Base-by-base conservation (phyloP, 2,113 vertebrate genomes). In the Scomber colias region DNA sequence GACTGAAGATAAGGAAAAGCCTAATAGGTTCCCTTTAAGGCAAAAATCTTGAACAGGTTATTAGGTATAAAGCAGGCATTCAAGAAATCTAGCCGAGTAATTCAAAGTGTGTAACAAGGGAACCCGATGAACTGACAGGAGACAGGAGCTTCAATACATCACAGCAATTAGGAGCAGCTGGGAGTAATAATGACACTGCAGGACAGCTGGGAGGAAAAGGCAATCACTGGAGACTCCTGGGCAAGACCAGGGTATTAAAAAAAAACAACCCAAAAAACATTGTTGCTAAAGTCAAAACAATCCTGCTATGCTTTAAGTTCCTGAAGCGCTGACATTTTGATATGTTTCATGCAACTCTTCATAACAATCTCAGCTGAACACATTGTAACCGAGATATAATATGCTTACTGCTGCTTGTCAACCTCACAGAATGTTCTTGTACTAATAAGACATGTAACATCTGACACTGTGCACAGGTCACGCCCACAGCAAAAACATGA, bases 371-470 rank as follows among this genome's bases (percentile, higher is more conserved):
- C 3, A 1, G 40, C 21, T 31, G 19, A 16, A 68, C 15, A 63
- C 5, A 35, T 15, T 49, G 50, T 48, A 5, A 21, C 51, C 2
- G 11, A 15, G 24, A 55, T 14, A 21, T 11, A 64, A 63, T 21
- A 21, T 31, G 27, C 35, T 49, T 46, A 2, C 8, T 40, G 59
- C 3, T 11, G 49, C 30, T 50, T 24, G 40, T 56, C 60, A 11
- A 11, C 56, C 14, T 62, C 55, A 83, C 49, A 66, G 11, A 21
- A 31, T 76, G 63, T 72, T 71, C 40, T n/a, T 7, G 11, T 16
- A 17, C 35, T 54, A 68, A 53, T 57, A 11, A 31, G 44, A 53
- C 21, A n/a, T 17, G n/a, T 66, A 55, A 49, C 11, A 31, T 73
- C 27, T n/a, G 35, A 40, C 24, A 17, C 12, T 45, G 45, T 44